Conservation (phyloP, 2,113 vertebrate genomes). For the Okapia johnstoni region DNA sequence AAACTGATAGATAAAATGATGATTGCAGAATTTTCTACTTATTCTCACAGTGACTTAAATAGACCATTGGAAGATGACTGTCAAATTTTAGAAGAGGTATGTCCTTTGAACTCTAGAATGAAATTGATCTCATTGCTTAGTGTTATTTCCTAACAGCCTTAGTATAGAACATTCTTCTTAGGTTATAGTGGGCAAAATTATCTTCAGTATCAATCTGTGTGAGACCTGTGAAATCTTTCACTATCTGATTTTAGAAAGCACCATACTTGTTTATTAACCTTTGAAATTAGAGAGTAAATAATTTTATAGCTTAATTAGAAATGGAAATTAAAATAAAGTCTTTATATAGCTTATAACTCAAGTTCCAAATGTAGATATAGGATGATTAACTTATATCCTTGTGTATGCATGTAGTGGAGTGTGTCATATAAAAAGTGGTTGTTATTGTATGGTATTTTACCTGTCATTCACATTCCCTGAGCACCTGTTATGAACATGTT, state of each 20-base stretch:
- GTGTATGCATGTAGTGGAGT: background rate
- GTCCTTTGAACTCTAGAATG: slow-evolving; percentile 55
- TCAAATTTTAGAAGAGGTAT: slow-evolving; percentile 95
- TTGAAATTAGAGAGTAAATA: slow-evolving; percentile 20
- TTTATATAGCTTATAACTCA: background rate
- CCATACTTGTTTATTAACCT: slow-evolving; percentile 6
- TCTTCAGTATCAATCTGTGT: background rate
- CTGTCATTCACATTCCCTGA: background rate
- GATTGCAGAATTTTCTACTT: slow-evolving; percentile 97
- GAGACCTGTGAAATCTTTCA: background rate
- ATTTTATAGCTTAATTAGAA: slow-evolving; percentile 23
- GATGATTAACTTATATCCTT: background rate
- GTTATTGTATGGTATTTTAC: background rate
- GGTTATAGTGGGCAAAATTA: background rate
- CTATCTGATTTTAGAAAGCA: background rate
- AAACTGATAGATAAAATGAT: slow-evolving; percentile 99
- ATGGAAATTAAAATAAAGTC: background rate
- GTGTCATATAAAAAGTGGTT: background rate
- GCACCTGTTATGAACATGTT: background rate
- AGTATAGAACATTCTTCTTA: slow-evolving; percentile 13
- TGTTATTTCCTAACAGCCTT: background rate
- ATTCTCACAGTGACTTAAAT: slow-evolving; percentile 91
- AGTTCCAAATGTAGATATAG: background rate
- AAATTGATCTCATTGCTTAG: slow-evolving; percentile 52
- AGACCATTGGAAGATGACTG: slow-evolving; percentile 91